These are phyloP conservation scores for Cygnus atratus DNA, from an alignment of 2,113 vertebrate species.

Conservation along the genomic window DNA sequence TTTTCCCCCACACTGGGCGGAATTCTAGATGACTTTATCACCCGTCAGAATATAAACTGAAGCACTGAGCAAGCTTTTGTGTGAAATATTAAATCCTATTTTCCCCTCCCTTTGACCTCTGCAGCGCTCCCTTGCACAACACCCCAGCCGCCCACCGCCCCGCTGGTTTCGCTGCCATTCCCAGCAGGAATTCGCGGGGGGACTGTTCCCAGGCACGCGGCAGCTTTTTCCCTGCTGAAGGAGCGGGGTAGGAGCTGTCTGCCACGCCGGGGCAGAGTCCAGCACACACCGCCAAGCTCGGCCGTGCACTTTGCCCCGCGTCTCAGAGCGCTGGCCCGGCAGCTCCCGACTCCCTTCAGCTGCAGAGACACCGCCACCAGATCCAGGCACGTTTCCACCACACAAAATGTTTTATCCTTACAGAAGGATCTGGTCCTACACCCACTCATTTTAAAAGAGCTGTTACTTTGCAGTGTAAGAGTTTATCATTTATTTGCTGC, in stretches of 20 bases:
- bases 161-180: not conserved
- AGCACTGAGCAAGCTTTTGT: not conserved
- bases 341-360: not conserved
- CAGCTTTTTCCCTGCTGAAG: no score
- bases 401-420: not conserved
- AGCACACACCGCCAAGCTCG: not conserved
- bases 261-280: not conserved
- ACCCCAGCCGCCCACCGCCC: not conserved
- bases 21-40: not conserved
- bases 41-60: not conserved
- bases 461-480: not conserved
- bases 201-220: rapidly evolving
- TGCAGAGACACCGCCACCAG: not conserved
- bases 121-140: not conserved
- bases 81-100: not conserved
- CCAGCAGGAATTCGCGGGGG: not conserved
- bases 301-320: not conserved
- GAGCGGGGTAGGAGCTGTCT: not conserved
- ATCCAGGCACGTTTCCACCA: not conserved
- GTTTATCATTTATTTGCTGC: not conserved
- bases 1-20: rapidly evolving
- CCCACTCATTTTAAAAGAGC: not conserved
- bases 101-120: not conserved
- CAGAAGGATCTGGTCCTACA: not conserved
- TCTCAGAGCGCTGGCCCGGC: not conserved